phyloP scores from a whole-genome alignment of 2,888 invertebrate species.

The Luperina nickerlii region DNA sequence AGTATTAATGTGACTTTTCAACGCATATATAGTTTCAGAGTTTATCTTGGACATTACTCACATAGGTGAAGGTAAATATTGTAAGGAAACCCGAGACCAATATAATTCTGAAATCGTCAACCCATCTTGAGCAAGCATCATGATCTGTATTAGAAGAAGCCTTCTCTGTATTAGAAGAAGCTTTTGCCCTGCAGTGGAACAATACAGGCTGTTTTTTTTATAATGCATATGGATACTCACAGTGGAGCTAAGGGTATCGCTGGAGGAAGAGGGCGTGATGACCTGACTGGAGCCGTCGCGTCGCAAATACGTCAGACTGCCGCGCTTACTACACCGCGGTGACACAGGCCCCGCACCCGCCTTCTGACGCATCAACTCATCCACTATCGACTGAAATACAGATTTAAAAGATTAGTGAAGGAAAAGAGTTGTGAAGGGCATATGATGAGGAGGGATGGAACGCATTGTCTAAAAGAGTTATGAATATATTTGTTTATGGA shows the following conservation, averaged over 20 bases:
- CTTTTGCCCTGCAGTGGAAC: not conserved
- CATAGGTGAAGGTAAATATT: too few relatives aligned
- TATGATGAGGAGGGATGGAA: not conserved
- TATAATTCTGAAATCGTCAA: too few relatives aligned
- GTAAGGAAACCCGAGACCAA: too few relatives aligned
- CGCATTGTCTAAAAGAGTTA: too few relatives aligned
- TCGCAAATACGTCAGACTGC: conserved; percentile 93
- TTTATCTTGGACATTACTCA: too few relatives aligned
- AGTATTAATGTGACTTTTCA: too few relatives aligned
- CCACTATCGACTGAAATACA: conserved; percentile 95
- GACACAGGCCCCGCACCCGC: conserved; percentile 89
- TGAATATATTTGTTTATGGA: not conserved
- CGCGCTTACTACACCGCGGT: conserved; percentile 89
- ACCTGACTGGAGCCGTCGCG: conserved; percentile 93
- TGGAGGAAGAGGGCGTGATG: conserved; percentile 90
- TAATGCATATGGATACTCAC: conserved; percentile 72
- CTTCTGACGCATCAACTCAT: conserved; percentile 95
- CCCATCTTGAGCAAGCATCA: too few relatives aligned
- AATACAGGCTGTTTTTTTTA: not conserved
- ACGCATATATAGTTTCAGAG: too few relatives aligned
- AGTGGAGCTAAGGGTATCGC: conserved; percentile 87
- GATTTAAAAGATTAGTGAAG: conserved; percentile 2
- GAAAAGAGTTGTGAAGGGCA: not conserved
- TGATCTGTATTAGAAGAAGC: too few relatives aligned
- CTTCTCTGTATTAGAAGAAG: too few relatives aligned